Base-by-base conservation (phyloP, 2,113 vertebrate genomes). In the Poecilia latipinna region DNA sequence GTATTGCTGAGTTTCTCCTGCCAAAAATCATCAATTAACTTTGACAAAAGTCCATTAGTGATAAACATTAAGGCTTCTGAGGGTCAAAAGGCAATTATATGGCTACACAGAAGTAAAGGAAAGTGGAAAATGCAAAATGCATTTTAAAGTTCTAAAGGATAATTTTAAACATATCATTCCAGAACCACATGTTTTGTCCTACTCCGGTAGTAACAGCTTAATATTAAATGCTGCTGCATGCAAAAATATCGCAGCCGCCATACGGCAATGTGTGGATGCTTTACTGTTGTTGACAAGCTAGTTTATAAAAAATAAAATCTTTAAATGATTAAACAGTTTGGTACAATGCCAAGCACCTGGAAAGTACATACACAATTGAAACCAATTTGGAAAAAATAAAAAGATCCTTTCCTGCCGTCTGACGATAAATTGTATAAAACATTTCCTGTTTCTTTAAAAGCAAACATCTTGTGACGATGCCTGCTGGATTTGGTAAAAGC, bases 1-100 rank as follows among this genome's bases (percentile, higher is more conserved):
- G 93, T 93, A 94, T 85, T 83, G 82, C 89, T 89, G 74, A 65
- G 77, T 83, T 82, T 87, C 89, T 89, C 90, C 90, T 82, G 84
- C 75, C 92, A 90, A 93, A 93, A 91, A 93, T 91, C 91, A 74
- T 92, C 91, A 91, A 91, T 94, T 91, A 93, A 93, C 87, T 91
- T 91, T 88, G 86, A 92, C 88, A 92, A 88, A 94, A 94, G 91
- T 94, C 91, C 82, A 92, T 93, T 91, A 92, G 91, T 82, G 86
- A 80, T 68, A 51, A 67, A 90, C 87, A 93, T 93, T 89, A 91
- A 91, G 76, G 76, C 84, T 88, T 89, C 60, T 62, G 87, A 86
- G 88, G 82, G 87, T 88, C 87, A 87, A 83, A 88, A 83, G 60
- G 67, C 77, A 77, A 70, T 77, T 73, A 35, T 13, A 64, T 63